These are phyloP conservation scores for Beroe ovata DNA, from an alignment of 37 sponge, comb jelly and placozoan genomes.

Conservation along the genomic window DNA sequence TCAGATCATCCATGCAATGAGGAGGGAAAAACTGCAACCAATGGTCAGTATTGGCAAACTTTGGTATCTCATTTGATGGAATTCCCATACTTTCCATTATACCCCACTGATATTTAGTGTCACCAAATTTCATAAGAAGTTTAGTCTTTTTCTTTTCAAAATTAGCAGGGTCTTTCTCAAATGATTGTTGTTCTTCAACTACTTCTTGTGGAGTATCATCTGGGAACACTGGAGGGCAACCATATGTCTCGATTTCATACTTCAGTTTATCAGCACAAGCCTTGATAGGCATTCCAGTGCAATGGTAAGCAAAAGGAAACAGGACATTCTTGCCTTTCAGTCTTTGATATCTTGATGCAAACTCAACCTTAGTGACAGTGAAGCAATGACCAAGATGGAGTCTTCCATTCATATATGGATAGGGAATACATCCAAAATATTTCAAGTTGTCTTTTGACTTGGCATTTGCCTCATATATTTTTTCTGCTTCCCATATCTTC, in stretches of 20 bases:
- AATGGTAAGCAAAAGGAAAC: conserved; percentile 99
- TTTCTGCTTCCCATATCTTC: conserved; percentile 85
- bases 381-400: conserved; percentile 98
- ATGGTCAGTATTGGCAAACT: conserved; percentile 87
- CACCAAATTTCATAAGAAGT: conserved; percentile 81
- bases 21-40: conserved; percentile 96
- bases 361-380: conserved; percentile 95
- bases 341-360: conserved; percentile 93
- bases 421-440: conserved; percentile 93
- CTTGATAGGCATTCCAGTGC: conserved; percentile 99
- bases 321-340: conserved; percentile 94
- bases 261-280: conserved; percentile 96
- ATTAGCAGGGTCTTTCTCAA: conserved; percentile 42
- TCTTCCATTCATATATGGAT: conserved; percentile 98
- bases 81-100: conserved; percentile 90
- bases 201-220: conserved; percentile 37
- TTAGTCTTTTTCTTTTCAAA: conserved; percentile 81
- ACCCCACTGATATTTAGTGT: conserved; percentile 85
- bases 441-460: conserved; percentile 69
- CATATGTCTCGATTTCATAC: conserved; percentile 87
- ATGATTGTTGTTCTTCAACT: conserved; percentile 19
- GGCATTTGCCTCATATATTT: conserved; percentile 81
- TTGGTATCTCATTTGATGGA: conserved; percentile 77
- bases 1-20: conserved; percentile 78
- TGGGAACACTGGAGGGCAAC: conserved; percentile 91